A percentile compares a stretch with the other conserved stretches of the same genome.
Conservation (phyloP, 2,113 vertebrate genomes). For the Gopherus flavomarginatus region DNA sequence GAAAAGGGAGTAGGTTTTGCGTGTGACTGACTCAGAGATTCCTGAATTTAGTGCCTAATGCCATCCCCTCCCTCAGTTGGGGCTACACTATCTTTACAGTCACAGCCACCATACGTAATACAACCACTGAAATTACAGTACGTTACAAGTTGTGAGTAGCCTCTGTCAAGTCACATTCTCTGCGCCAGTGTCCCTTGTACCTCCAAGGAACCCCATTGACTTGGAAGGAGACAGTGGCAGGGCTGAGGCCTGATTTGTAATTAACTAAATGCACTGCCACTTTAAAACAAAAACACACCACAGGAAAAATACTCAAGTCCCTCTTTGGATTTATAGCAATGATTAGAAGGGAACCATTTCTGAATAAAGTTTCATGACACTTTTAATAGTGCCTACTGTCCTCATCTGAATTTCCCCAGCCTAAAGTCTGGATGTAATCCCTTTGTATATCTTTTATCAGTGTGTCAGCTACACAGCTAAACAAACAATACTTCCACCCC, state of each 20-base stretch:
- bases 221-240: not conserved
- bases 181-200: slow-evolving; percentile 2
- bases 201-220: not conserved
- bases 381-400: not conserved
- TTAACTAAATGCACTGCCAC: slow-evolving; percentile 8
- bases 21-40: slow-evolving; percentile 75
- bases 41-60: slow-evolving; percentile 48
- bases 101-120: slow-evolving; percentile 27
- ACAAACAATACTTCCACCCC: not conserved
- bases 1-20: slow-evolving; percentile 66
- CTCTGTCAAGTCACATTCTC: not conserved
- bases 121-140: slow-evolving; percentile 4
- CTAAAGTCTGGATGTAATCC: not conserved
- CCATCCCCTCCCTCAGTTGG: slow-evolving; percentile 16
- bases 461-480: not conserved
- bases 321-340: not conserved
- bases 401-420: not conserved
- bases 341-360: slow-evolving; percentile 47
- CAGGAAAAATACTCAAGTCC: slow-evolving; percentile 11
- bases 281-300: slow-evolving; percentile 43
- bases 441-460: no score
- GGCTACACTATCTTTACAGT: not conserved
- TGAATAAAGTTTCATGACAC: not conserved
- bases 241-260: not conserved
- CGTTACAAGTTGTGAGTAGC: not conserved